Evolutionary conservation across 2,113 vertebrate species (phyloP), one percentile per base, ranked within the genome.

Genomic region (Platysteira castanea): DNA sequence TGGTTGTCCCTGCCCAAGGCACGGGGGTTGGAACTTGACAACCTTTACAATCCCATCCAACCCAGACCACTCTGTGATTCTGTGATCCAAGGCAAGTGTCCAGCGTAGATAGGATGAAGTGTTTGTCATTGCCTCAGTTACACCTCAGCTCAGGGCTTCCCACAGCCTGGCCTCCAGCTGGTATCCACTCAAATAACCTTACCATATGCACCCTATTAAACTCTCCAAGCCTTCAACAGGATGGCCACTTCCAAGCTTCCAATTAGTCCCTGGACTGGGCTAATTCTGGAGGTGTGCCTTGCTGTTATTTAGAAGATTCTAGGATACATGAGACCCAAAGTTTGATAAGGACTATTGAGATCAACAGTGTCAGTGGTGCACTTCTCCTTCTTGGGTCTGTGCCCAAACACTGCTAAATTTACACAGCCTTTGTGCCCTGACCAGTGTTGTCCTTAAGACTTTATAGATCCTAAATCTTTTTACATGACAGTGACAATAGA

Each of bases 51-150:
- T 10, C 16, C 6, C 21, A 22, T 31, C 23, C 14, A 60, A 41
- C 15, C 15, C 46, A 60, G 41, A 41, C 1, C 16, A 60, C 7
- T n/a, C 46, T 12, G 23, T 67, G 33, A 20, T 20, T 28, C 22
- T 44, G 13, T 59, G 33, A 60, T 18, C 39, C 37, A 52, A 70
- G 19, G 3, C 6, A 78, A 46, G 7, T 8, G 12, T 22, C 21
- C 27, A 74, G 2, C 0, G 1, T 0, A 74, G 39, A 46, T 2
- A 41, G 46, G 54, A 84, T 13, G 4, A 71, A 39, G 23, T 24
- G 1, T 54, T 70, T 77, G 7, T 41, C 42, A 41, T 33, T 21
- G 11, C 8, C 28, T 41, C 28, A 53, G 10, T 44, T n/a, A 20
- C 35, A 42, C 30, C 37, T 90, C 35, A 80, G 2, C 23, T 35